phyloP scores from a whole-genome alignment of 1,140 invertebrate genomes.

The Trachymyrmex cornetzi region DNA sequence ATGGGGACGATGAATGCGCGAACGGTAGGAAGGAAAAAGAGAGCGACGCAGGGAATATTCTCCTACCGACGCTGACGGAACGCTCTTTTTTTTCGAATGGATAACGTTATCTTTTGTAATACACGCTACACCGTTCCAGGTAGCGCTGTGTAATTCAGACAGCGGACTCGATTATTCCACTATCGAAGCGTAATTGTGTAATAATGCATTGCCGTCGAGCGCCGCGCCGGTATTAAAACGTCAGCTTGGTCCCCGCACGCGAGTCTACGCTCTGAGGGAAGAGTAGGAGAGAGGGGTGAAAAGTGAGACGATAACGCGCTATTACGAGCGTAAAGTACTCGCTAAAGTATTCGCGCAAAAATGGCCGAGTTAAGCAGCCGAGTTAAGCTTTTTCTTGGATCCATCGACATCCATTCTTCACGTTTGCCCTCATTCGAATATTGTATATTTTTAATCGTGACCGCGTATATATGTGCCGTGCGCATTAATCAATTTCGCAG shows the following conservation, averaged over 20 bases:
- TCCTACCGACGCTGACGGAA: not conserved
- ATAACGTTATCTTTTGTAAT: conserved; percentile 64
- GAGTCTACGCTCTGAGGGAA: not conserved
- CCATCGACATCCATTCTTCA: conserved; percentile 15
- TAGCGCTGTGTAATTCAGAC: conserved; percentile 49
- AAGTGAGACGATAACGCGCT: conserved; percentile 29
- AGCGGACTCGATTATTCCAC: conserved; percentile 62
- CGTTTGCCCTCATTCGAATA: conserved; percentile 30
- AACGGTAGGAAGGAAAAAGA: not conserved
- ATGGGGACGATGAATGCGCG: conserved; percentile 32
- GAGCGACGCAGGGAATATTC: not conserved
- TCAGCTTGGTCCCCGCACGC: conserved; percentile 21
- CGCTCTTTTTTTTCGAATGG: conserved; percentile 38
- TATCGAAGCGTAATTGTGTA: conserved; percentile 66
- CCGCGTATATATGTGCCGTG: not conserved
- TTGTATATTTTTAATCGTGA: conserved; percentile 12
- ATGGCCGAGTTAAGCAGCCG: conserved; percentile 5
- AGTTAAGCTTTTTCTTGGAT: conserved; percentile 28
- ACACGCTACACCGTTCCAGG: conserved; percentile 40
- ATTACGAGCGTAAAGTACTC: conserved; percentile 11
- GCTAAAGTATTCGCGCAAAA: conserved; percentile 11
- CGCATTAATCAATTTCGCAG: conserved; percentile 49
- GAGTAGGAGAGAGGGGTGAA: not conserved
- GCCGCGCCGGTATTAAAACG: conserved; percentile 53
- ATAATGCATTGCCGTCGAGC: conserved; percentile 57